phyloP scores from a whole-genome alignment of 1,140 invertebrate species.

The Reticulitermes speratus region DNA sequence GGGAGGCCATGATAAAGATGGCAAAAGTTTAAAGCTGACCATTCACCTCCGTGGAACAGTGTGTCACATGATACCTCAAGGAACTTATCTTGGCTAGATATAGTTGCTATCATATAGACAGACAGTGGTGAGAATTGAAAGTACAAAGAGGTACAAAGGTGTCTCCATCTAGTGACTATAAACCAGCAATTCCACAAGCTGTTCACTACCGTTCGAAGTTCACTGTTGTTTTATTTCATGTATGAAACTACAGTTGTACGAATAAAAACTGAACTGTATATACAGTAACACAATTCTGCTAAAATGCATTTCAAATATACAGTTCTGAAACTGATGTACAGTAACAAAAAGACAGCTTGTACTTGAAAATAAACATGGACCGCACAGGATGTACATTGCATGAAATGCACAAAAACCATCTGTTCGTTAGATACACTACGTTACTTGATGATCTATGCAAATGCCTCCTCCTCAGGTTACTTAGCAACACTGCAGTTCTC shows the following conservation, averaged over 20 bases:
- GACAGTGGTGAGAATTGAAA: no score
- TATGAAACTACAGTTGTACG: background rate
- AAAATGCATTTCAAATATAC: background rate
- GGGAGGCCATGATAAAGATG: no score
- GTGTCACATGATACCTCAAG: no score
- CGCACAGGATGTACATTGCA: background rate
- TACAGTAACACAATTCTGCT: background rate
- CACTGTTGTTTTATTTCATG: background rate
- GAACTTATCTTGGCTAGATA: no score
- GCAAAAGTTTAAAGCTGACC: no score
- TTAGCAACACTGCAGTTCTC: background rate
- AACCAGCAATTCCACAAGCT: no score
- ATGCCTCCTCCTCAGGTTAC: background rate
- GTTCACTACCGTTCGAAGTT: no score
- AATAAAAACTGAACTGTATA: background rate
- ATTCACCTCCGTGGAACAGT: no score
- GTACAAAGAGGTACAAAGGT: no score
- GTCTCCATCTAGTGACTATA: no score
- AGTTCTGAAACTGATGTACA: background rate
- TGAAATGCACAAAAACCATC: background rate
- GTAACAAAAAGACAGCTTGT: background rate
- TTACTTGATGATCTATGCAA: background rate
- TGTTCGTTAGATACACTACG: background rate
- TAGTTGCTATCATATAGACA: no score
- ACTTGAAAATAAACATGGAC: background rate